Evolutionary conservation across 2,888 invertebrate species (phyloP).

Genomic region (Meteorus cinctellus): DNA sequence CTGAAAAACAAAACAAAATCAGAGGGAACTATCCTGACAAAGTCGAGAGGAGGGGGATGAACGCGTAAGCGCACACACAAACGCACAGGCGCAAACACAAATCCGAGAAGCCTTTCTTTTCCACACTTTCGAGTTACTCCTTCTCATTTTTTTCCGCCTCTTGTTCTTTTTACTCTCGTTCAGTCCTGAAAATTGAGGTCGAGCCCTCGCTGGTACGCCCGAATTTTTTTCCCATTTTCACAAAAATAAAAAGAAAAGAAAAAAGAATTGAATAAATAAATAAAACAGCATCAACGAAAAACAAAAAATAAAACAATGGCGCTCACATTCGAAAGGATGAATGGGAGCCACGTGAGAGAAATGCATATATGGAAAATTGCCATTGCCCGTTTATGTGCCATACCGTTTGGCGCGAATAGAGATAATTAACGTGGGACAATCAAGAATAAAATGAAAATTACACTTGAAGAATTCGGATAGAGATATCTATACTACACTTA

Average conservation of each 20-base stretch:
- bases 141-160: background rate
- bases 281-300: background rate
- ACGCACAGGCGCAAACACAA: background rate
- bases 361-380: background rate
- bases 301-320: background rate
- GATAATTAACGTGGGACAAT: slow-evolving; percentile 26
- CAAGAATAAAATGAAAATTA: slow-evolving; percentile 30
- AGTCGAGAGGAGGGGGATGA: background rate
- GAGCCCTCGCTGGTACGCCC: background rate
- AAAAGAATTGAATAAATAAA: background rate
- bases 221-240: background rate
- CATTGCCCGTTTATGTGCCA: background rate
- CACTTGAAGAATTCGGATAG: slow-evolving; percentile 35
- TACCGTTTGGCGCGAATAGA: slow-evolving; percentile 4
- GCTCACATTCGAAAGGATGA: background rate
- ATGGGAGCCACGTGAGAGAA: slow-evolving; percentile 27
- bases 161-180: background rate
- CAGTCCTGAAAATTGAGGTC: background rate
- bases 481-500: background rate
- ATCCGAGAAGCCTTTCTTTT: background rate
- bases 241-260: background rate
- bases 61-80: background rate
- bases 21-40: background rate
- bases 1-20: background rate
- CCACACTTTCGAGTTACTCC: background rate